These are phyloP conservation scores for Antheraea assamensis DNA, from an alignment of 2,888 invertebrate genomes.

Conservation along the genomic window DNA sequence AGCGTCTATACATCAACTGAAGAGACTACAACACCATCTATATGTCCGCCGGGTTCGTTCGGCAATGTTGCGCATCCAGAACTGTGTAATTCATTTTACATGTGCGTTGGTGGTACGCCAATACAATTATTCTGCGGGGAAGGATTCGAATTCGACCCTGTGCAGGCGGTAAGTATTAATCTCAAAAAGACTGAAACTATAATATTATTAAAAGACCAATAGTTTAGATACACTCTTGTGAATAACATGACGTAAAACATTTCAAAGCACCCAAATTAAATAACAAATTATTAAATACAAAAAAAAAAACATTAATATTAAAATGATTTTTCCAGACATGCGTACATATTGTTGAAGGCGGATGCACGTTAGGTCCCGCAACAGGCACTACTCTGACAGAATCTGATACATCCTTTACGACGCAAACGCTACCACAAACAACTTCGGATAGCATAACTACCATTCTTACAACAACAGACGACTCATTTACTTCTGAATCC, in stretches of 20 bases:
- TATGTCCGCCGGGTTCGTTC: constrained; percentile 30
- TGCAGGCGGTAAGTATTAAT: constrained; percentile 14
- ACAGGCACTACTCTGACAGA: constrained; percentile 14
- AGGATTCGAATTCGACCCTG: constrained; percentile 22
- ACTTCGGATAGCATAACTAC: constrained; percentile 7
- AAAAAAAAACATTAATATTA: neutral
- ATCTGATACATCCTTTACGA: neutral
- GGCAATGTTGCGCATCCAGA: constrained; percentile 37
- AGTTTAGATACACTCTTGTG: no score
- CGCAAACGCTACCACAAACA: constrained; percentile 9
- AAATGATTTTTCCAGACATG: constrained; percentile 33
- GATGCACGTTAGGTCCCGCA: constrained; percentile 35
- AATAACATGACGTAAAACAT: neutral
- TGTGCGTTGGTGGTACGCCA: constrained; percentile 32
- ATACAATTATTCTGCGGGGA: constrained; percentile 30
- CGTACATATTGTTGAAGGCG: constrained; percentile 40
- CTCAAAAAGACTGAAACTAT: neutral
- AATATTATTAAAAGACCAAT: no score
- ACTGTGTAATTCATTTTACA: constrained; percentile 35
- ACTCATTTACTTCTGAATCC: constrained; percentile 16
- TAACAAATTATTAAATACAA: no score
- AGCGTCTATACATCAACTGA: neutral
- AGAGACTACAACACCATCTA: constrained; percentile 20
- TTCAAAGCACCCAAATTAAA: no score
- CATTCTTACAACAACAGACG: constrained; percentile 3